These are phyloP conservation scores for Plagodis pulveraria DNA, from an alignment of 2,888 invertebrate species.

Conservation along the genomic window DNA sequence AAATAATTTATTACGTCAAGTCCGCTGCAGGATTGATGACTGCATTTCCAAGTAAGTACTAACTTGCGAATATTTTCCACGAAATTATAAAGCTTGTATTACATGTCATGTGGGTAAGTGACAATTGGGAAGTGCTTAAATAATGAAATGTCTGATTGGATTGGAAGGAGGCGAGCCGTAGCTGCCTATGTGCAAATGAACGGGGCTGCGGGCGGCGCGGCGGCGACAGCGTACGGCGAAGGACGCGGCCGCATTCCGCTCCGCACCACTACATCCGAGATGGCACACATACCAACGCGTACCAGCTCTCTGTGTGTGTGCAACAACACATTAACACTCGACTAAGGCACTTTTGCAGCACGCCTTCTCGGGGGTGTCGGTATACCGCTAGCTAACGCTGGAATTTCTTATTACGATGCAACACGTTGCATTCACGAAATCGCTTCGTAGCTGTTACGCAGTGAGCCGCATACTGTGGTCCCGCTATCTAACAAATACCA, in stretches of 20 bases:
- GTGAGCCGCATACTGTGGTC: slow-evolving; percentile 43
- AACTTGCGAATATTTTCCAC: slow-evolving; percentile 35
- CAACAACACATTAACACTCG: slow-evolving; percentile 58
- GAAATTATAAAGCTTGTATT: slow-evolving; percentile 32
- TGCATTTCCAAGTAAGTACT: slow-evolving; percentile 39
- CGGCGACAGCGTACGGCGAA: slow-evolving; percentile 68
- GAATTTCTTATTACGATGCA: slow-evolving; percentile 70
- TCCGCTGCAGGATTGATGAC: slow-evolving; percentile 28
- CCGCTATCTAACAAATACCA: slow-evolving; percentile 40
- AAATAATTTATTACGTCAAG: slow-evolving; percentile 36
- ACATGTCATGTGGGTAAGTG: slow-evolving; percentile 43
- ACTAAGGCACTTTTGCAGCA: slow-evolving; percentile 67
- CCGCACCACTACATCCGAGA: slow-evolving; percentile 69
- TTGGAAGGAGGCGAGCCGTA: slow-evolving; percentile 63
- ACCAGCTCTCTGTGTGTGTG: slow-evolving; percentile 54
- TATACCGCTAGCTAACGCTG: slow-evolving; percentile 61
- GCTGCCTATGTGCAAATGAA: slow-evolving; percentile 80
- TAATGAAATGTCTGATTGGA: slow-evolving; percentile 65
- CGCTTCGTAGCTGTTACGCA: slow-evolving; percentile 48
- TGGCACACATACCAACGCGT: slow-evolving; percentile 77
- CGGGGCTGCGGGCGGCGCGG: slow-evolving; percentile 15
- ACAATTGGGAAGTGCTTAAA: slow-evolving; percentile 62
- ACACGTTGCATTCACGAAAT: slow-evolving; percentile 63
- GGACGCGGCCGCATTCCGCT: slow-evolving; percentile 83
- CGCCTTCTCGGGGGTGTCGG: slow-evolving; percentile 52